Percentiles rank a stretch among this genome's conserved stretches.
These are phyloP conservation scores for Trogon melanurus DNA, from an alignment of 2,113 vertebrate species.

Conservation along the genomic window DNA sequence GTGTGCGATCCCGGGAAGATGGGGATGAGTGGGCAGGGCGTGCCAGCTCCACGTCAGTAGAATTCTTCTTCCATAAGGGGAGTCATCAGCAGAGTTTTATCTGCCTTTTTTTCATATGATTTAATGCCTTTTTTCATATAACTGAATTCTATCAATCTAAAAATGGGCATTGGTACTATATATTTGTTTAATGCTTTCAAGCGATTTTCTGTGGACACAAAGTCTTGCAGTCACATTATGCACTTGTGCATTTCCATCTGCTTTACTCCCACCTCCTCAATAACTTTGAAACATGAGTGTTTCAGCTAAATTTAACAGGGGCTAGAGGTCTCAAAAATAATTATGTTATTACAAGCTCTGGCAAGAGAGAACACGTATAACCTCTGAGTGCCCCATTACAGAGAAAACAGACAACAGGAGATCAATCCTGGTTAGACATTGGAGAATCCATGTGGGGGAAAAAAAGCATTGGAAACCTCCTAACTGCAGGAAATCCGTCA, in stretches of 20 bases:
- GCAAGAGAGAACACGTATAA: background rate
- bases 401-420: background rate
- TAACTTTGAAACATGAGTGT: background rate
- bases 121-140: background rate
- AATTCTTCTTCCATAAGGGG: background rate
- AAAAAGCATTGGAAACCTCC: background rate
- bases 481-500: background rate
- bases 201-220: background rate
- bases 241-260: background rate
- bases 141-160: background rate
- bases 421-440: background rate
- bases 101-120: background rate
- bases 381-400: background rate
- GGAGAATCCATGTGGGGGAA: background rate
- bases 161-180: background rate
- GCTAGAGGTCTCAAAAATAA: background rate
- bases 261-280: background rate
- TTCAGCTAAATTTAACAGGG: background rate
- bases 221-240: background rate
- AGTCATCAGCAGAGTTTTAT: background rate
- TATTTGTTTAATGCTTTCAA: background rate
- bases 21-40: background rate
- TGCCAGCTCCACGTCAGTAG: background rate
- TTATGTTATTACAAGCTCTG: background rate
- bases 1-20: background rate